phyloP scores from a whole-genome alignment of 1,140 invertebrate genomes.

The Drosophila trapezifrons region DNA sequence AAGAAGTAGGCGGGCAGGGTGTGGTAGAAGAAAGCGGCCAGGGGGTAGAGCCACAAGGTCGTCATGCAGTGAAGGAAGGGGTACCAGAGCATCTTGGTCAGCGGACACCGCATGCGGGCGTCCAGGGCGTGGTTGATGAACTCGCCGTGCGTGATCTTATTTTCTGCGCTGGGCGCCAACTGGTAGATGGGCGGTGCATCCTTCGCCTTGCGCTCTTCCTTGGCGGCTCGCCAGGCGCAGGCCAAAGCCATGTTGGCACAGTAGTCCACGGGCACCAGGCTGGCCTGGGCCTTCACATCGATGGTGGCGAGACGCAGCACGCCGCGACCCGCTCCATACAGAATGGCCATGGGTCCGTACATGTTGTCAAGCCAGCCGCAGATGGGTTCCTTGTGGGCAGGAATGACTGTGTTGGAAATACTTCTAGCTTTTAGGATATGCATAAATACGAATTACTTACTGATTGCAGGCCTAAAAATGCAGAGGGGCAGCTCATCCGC shows the following conservation, averaged over 20 bases:
- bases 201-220: slow-evolving; percentile 16
- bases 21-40: slow-evolving; percentile 85
- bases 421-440: neutral
- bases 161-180: slow-evolving; percentile 87
- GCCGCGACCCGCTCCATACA: slow-evolving; percentile 89
- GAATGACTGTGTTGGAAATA: slow-evolving; percentile 87
- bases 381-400: slow-evolving; percentile 90
- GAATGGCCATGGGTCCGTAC: slow-evolving; percentile 92
- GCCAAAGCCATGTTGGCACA: slow-evolving; percentile 91
- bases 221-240: slow-evolving; percentile 87
- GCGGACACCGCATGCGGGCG: slow-evolving; percentile 70
- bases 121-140: slow-evolving; percentile 84
- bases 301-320: slow-evolving; percentile 87
- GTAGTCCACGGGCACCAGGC: slow-evolving; percentile 92
- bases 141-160: slow-evolving; percentile 87
- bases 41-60: slow-evolving; percentile 74
- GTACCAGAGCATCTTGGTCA: slow-evolving; percentile 84
- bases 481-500: slow-evolving; percentile 88
- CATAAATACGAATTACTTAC: slow-evolving; percentile 82
- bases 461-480: slow-evolving; percentile 89
- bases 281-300: slow-evolving; percentile 86
- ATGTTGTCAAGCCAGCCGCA: slow-evolving; percentile 94
- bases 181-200: slow-evolving; percentile 87
- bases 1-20: slow-evolving; percentile 86
- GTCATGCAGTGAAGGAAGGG: slow-evolving; percentile 83